phyloP scores from a whole-genome alignment of 2,113 vertebrate genomes.

The Columbina picui region DNA sequence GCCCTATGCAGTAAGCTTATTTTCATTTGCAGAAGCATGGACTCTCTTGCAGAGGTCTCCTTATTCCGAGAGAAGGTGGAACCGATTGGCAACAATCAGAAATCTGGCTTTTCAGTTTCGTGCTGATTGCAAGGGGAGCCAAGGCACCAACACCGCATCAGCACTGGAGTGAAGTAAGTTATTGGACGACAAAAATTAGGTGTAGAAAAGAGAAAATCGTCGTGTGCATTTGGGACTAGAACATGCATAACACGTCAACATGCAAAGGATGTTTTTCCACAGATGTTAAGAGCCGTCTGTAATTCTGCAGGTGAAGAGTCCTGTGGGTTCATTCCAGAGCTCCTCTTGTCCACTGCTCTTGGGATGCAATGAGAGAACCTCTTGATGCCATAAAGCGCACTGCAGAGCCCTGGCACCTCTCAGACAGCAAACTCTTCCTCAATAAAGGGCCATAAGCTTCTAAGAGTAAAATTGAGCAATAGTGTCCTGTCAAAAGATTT shows the following conservation, averaged over 20 bases:
- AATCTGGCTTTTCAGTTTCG: background rate
- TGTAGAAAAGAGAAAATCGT: background rate
- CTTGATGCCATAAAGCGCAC: background rate
- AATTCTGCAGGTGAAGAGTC: background rate
- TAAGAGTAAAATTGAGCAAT: background rate
- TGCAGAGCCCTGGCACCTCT: background rate
- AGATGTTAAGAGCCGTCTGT: background rate
- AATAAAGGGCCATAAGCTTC: background rate
- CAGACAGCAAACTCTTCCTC: background rate
- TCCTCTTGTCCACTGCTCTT: background rate
- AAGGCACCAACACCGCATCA: background rate
- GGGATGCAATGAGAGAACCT: background rate
- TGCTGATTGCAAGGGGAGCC: background rate
- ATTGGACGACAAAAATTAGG: background rate
- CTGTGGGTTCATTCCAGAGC: background rate
- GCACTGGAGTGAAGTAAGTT: background rate
- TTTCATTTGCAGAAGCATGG: background rate
- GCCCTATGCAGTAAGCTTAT: background rate
- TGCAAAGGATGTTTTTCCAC: background rate
- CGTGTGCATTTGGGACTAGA: background rate
- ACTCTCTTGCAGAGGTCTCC: background rate
- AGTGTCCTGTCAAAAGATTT: background rate
- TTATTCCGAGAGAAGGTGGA: background rate
- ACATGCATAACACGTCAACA: background rate
- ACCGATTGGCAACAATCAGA: background rate